Evolutionary conservation across 2,888 invertebrate genomes (phyloP).

Genomic region (Agonopterix subpropinquella): DNA sequence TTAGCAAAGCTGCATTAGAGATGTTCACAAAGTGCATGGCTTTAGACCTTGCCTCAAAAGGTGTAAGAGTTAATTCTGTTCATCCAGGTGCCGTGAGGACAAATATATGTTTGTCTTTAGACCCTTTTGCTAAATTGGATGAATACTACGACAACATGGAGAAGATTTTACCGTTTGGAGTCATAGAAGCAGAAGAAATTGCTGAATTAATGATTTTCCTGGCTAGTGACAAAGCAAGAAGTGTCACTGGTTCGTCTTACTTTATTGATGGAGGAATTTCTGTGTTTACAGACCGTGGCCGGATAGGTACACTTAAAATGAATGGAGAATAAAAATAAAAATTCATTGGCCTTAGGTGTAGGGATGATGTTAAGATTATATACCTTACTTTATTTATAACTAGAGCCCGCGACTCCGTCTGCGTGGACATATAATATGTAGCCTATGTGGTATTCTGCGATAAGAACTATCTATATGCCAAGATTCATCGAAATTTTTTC

Average conservation of each 20-base stretch:
- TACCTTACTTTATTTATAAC: too few relatives aligned
- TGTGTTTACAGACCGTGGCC: neutral
- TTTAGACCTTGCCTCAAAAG: conserved; percentile 39
- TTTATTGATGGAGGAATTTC: neutral
- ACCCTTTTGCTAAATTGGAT: neutral
- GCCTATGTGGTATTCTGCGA: too few relatives aligned
- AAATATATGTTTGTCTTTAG: conserved; percentile 19
- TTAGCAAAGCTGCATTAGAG: conserved; percentile 57
- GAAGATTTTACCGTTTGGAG: neutral
- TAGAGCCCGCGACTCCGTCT: too few relatives aligned
- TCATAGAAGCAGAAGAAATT: conserved; percentile 2
- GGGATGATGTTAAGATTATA: too few relatives aligned
- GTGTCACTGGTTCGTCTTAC: conserved; percentile 4
- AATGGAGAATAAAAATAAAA: too few relatives aligned
- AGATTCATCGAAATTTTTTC: too few relatives aligned
- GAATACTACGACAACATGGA: neutral
- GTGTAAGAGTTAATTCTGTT: conserved; percentile 53
- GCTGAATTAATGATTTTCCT: conserved; percentile 3
- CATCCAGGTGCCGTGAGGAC: conserved; percentile 55
- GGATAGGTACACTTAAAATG: neutral
- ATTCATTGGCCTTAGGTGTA: too few relatives aligned
- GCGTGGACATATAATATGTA: too few relatives aligned
- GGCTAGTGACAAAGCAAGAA: neutral
- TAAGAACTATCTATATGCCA: too few relatives aligned
- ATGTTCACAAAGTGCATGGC: conserved; percentile 55